These are phyloP conservation scores for Blastobasis adustella DNA, from an alignment of 2,888 invertebrate species.

Conservation along the genomic window DNA sequence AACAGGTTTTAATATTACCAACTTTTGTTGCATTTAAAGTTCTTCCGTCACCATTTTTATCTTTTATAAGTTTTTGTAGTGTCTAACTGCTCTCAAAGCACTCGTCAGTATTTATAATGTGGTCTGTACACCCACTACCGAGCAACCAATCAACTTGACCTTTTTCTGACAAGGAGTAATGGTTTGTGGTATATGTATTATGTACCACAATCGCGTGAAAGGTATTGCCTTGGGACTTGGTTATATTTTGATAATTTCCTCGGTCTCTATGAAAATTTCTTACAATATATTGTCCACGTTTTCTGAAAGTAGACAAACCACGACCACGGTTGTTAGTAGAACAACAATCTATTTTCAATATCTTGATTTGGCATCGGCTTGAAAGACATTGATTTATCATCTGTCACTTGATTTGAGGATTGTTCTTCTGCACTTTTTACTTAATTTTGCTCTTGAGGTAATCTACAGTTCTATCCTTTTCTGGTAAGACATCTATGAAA, in stretches of 20 bases:
- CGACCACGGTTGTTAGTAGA: neutral
- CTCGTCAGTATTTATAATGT: conserved; percentile 15
- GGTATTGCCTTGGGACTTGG: conserved; percentile 9
- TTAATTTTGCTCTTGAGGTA: neutral
- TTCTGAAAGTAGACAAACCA: conserved; percentile 3
- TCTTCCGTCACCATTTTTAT: conserved; percentile 12
- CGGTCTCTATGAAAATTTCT: conserved; percentile 7
- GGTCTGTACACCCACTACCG: no score
- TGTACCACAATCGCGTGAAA: neutral
- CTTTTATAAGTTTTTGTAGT: conserved; percentile 9
- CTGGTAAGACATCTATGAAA: neutral
- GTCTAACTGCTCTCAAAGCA: conserved; percentile 11
- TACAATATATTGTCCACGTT: no score
- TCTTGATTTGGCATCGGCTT: neutral
- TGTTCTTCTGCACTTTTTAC: no score
- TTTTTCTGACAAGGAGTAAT: no score
- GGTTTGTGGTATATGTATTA: no score
- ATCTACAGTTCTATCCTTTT: neutral
- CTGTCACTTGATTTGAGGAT: no score
- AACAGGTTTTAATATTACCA: no score
- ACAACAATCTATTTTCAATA: conserved; percentile 15
- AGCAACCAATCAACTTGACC: no score
- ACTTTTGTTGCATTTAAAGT: conserved; percentile 11
- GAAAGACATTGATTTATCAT: no score
- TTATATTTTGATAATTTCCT: conserved; percentile 1